Percentiles rank a stretch among this genome's conserved stretches.
phyloP scores from a whole-genome alignment of 1,140 invertebrate species.

The Cheumatopsyche charites region DNA sequence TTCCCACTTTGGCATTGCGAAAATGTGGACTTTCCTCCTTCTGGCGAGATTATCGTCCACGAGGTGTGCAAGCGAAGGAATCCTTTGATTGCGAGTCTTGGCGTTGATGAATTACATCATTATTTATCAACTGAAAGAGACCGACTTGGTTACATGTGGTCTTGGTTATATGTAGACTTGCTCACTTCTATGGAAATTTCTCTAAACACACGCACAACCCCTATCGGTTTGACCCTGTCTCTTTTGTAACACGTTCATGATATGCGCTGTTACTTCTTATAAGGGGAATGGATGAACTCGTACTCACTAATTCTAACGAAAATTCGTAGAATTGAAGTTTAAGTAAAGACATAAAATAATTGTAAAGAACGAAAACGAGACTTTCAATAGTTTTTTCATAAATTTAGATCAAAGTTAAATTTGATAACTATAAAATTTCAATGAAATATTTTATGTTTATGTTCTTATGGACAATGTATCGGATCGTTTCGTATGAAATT shows the following conservation, averaged over 20 bases:
- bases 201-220: slow-evolving; percentile 20
- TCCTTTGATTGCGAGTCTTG: slow-evolving; percentile 42
- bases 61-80: slow-evolving; percentile 30
- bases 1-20: too few relatives aligned
- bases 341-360: too few relatives aligned
- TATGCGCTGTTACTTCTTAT: neutral
- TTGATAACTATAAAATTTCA: too few relatives aligned
- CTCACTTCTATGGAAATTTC: slow-evolving; percentile 35
- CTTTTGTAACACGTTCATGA: neutral
- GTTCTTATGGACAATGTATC: too few relatives aligned
- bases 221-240: slow-evolving; percentile 22
- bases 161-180: slow-evolving; percentile 31
- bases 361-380: too few relatives aligned
- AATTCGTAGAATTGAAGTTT: too few relatives aligned
- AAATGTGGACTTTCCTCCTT: too few relatives aligned
- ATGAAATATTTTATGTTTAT: too few relatives aligned
- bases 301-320: too few relatives aligned
- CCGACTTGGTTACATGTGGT: slow-evolving; percentile 26
- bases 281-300: neutral
- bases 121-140: slow-evolving; percentile 43
- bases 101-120: slow-evolving; percentile 45
- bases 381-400: too few relatives aligned
- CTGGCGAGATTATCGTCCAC: slow-evolving; percentile 20
- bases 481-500: too few relatives aligned
- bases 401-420: too few relatives aligned